Base-by-base conservation (phyloP, 2,797 vertebrate species). In the Channa striata region DNA sequence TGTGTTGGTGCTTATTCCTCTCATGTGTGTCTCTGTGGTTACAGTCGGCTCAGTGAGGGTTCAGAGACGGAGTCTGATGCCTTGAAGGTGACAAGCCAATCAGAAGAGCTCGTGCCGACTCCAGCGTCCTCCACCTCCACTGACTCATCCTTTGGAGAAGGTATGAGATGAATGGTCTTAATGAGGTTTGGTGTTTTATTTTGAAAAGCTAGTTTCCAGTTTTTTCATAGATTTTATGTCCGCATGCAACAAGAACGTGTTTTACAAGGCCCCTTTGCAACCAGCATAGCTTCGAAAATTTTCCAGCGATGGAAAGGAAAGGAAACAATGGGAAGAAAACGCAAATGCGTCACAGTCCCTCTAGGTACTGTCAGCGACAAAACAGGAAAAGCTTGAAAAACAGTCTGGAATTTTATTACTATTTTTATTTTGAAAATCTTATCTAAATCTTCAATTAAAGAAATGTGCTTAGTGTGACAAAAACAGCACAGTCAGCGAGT, bases 121-220 rank as follows among this genome's bases (percentile, higher is more conserved):
- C 81, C 94, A 20, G 92, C 93, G 36, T 95, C 93, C 5, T 94
- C 95, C 72, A 91, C 95, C 49, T 96, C 95, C 68, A 82, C 92
- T 0, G 96, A 99, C 78, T 91, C 94, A 1, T 96, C 95, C 46
- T 56, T 95, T 5, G 89, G 94, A 80, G 98, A 99, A 90, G 97
- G 98, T 98, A 80, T 66, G 64, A 17, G 1, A 59, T 11, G 1
- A 77, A 42, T n/a, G 13, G 33, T 40, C 1, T 17, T 70, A 11
- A 6, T 25, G 52, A 9, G 14, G 2, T 21, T 39, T 59, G 21
- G 6, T 11, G 2, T 20, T 25, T 40, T 43, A 2, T 6, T 8
- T 1, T 14, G 2, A 12, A 20, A 19, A 53, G 33, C 9, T 30
- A 30, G 25, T 30, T 30, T 6, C 25, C 25, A 30, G 0, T 6